These are phyloP conservation scores for Jacana jacana DNA, from an alignment of 2,113 vertebrate species.

Conservation along the genomic window DNA sequence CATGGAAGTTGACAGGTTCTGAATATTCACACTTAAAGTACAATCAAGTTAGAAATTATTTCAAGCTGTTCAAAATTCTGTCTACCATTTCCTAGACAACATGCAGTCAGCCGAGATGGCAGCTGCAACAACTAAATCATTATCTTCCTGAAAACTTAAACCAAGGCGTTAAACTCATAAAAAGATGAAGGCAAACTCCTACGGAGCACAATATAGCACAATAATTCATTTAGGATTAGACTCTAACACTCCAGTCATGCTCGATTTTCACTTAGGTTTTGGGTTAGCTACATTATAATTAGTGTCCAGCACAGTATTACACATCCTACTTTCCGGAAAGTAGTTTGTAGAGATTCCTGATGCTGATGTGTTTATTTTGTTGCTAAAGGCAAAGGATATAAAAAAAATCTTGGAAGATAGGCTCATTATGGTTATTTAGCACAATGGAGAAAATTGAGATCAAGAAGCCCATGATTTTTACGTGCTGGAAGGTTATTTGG, in stretches of 20 bases:
- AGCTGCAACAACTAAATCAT: not conserved
- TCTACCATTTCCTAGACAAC: not conserved
- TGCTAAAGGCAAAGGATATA: not conserved
- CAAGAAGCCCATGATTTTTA: not conserved
- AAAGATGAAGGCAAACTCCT: not conserved
- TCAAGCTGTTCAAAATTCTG: not conserved
- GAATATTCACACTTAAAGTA: not conserved
- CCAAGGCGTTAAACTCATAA: not conserved
- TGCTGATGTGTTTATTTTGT: not conserved
- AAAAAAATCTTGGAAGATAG: not conserved
- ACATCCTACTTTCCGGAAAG: not conserved
- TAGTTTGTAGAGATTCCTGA: not conserved
- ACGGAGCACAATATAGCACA: not conserved
- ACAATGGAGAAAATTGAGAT: not conserved
- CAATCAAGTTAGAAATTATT: not conserved
- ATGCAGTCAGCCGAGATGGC: not conserved
- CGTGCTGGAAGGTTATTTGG: not conserved
- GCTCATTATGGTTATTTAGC: not conserved
- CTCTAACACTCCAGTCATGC: not conserved
- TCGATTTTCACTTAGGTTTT: not conserved
- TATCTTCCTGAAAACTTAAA: not conserved
- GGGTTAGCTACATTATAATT: not conserved
- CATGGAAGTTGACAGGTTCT: not conserved
- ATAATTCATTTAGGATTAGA: not conserved
- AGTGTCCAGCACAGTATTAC: not conserved